Percentiles rank a stretch among this genome's conserved stretches.
Evolutionary conservation across 2,888 invertebrate species (phyloP).

Genomic region (Encarsia formosa): DNA sequence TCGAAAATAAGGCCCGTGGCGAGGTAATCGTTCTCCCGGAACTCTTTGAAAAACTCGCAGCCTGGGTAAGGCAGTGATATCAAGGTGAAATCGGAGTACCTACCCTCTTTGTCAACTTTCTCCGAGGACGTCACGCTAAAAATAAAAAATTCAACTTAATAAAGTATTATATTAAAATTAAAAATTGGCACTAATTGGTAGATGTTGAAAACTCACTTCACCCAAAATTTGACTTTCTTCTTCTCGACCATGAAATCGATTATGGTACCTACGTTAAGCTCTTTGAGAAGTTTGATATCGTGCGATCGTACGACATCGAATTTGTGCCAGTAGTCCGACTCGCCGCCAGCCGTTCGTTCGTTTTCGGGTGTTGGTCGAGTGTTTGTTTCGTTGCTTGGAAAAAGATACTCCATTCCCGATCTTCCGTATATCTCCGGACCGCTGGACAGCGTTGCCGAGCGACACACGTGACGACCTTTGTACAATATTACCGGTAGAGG

Average conservation of each 20-base stretch:
- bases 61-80: conserved; percentile 77
- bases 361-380: neutral
- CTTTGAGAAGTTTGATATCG: conserved; percentile 68
- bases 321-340: conserved; percentile 45
- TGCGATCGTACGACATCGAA: conserved; percentile 62
- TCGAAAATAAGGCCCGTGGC: conserved; percentile 67
- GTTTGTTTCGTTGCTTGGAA: conserved; percentile 47
- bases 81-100: conserved; percentile 69
- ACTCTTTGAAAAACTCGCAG: conserved; percentile 76
- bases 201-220: conserved; percentile 61
- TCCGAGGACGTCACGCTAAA: conserved; percentile 75
- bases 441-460: conserved; percentile 71
- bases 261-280: conserved; percentile 68
- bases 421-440: conserved; percentile 72
- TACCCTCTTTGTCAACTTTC: conserved; percentile 74
- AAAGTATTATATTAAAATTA: neutral
- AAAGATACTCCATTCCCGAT: conserved; percentile 60
- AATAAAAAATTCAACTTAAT: conserved; percentile 10
- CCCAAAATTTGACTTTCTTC: conserved; percentile 74
- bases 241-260: conserved; percentile 82
- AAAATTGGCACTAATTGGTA: neutral
- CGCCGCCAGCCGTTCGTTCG: no score
- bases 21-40: conserved; percentile 66
- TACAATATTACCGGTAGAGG: conserved; percentile 73
- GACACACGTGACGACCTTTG: conserved; percentile 68